A percentile compares a stretch with the other conserved stretches of the same genome.
phyloP scores from a whole-genome alignment of 2,113 vertebrate genomes.

The Macquaria australasica region DNA sequence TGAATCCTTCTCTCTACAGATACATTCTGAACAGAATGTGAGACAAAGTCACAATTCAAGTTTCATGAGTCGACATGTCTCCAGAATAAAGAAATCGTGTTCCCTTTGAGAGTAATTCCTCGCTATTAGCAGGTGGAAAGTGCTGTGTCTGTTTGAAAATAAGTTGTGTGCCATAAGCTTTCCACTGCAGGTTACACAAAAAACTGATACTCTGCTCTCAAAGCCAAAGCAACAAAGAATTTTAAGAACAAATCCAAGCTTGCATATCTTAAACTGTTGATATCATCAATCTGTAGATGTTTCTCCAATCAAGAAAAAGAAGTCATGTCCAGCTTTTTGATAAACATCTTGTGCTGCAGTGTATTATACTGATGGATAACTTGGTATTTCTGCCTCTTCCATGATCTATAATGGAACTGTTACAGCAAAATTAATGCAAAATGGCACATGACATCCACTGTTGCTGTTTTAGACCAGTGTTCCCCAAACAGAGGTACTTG shows the following conservation, averaged over 20 bases:
- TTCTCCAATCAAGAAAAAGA: neutral
- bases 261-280: neutral
- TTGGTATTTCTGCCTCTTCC: neutral
- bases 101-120: constrained; percentile 54
- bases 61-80: constrained; percentile 76
- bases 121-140: constrained; percentile 46
- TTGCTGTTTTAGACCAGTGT: no score
- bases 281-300: neutral
- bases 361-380: neutral
- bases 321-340: neutral
- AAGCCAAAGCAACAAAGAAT: neutral
- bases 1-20: constrained; percentile 51
- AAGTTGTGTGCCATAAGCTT: constrained; percentile 22
- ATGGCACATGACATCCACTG: neutral
- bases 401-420: no score
- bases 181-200: constrained; percentile 12
- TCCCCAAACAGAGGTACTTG: no score
- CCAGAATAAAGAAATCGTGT: constrained; percentile 57
- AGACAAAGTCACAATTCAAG: constrained; percentile 68
- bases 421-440: no score
- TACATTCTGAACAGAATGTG: constrained; percentile 50
- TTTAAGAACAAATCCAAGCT: neutral
- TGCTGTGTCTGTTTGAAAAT: constrained; percentile 43
- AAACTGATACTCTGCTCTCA: neutral
- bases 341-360: neutral